These are phyloP conservation scores for Troides oblongomaculatus DNA, from an alignment of 2,888 invertebrate genomes.

Conservation along the genomic window DNA sequence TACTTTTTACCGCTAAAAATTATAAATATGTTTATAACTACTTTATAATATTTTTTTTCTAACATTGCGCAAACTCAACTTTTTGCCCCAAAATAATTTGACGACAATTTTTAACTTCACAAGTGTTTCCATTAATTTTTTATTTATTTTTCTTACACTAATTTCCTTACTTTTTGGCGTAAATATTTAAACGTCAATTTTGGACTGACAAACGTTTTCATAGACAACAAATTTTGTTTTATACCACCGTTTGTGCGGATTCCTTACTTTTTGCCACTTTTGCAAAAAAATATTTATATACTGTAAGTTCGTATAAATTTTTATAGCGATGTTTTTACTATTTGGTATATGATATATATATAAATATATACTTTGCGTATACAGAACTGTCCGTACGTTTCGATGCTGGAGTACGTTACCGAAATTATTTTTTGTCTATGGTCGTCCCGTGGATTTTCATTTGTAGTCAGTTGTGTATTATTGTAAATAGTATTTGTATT, in stretches of 20 bases:
- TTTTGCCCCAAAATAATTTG: no score
- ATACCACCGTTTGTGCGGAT: conserved; percentile 2
- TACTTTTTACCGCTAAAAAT: no score
- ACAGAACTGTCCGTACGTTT: conserved; percentile 21
- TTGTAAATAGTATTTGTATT: conserved; percentile 70
- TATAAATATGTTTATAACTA: no score
- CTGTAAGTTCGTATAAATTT: conserved; percentile 12
- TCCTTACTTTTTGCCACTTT: conserved; percentile 2
- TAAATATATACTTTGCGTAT: conserved; percentile 10
- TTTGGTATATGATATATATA: conserved; percentile 7
- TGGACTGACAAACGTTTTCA: no score
- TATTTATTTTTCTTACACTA: no score
- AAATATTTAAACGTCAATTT: no score
- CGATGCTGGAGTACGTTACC: conserved; percentile 40
- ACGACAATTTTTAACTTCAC: no score
- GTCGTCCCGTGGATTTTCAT: conserved; percentile 36
- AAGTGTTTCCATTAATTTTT: no score
- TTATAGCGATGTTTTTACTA: conserved; percentile 12
- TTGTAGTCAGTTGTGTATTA: conserved; percentile 51
- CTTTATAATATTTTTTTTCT: no score
- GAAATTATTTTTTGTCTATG: conserved; percentile 33
- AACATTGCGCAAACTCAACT: no score
- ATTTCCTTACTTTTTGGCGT: no score
- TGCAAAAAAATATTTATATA: conserved; percentile 5
- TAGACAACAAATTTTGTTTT: no score